Conservation (phyloP, 2,113 vertebrate species). For the Rhombomys opimus region DNA sequence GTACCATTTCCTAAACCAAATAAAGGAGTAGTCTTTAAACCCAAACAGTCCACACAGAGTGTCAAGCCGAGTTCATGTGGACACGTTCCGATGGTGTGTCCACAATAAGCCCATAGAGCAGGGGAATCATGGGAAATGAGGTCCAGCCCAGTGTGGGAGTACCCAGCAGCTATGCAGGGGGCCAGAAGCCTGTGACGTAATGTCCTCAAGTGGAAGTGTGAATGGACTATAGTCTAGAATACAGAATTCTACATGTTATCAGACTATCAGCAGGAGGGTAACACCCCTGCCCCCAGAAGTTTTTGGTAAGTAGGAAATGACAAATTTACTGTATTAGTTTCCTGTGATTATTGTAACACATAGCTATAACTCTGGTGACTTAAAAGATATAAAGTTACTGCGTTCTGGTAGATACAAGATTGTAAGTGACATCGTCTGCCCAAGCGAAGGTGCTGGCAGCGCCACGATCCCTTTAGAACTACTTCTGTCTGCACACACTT, state of each 20-base stretch:
- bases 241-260: background rate
- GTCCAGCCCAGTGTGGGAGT: background rate
- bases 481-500: background rate
- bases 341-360: background rate
- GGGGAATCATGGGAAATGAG: background rate
- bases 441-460: background rate
- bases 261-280: background rate
- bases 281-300: background rate
- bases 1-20: constrained; percentile 11
- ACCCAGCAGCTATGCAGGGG: background rate
- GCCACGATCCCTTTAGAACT: rapidly evolving
- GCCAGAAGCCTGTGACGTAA: background rate
- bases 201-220: background rate
- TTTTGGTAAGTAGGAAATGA: background rate
- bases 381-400: background rate
- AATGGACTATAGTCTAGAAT: background rate
- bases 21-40: background rate
- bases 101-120: background rate
- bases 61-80: background rate
- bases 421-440: background rate
- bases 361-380: background rate
- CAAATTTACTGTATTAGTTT: background rate
- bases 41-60: background rate
- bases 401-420: background rate
- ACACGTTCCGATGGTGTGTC: background rate